Evolutionary conservation across 2,797 vertebrate species (phyloP), one percentile per base, ranked within the genome.

Genomic region (Sebastes dallii): DNA sequence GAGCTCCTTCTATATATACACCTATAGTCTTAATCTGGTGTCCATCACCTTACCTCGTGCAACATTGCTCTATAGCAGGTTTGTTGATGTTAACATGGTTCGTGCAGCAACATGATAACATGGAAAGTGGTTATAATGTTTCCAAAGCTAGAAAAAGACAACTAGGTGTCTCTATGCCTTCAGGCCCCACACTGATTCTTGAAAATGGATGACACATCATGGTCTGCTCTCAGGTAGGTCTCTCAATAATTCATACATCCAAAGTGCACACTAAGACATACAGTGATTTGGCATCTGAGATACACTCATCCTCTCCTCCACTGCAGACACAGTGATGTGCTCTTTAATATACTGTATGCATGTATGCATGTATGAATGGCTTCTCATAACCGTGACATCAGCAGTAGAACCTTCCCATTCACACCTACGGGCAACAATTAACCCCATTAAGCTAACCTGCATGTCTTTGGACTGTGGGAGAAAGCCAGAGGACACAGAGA

Each of bases 181-280:
- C 52, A 66, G 42, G 4, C 24, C 25, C 1, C 36, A 6, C 25
- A 25, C 66, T 25, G 16, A 59, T 34, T 14, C 62, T 74, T 55
- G 58, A 30, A 70, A 86, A 80, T 24, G 18, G 65, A 83, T 59
- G 66, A 72, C 61, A 52, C 73, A 66, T 67, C 61, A 62, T 3
- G 52, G 29, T 64, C 56, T 39, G 39, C 52, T 66, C 29, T 74
- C 56, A 75, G 66, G 66, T 64, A 39, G 29, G 22, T 50, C 66
- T 34, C 25, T 87, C 8, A 79, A 80, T 87, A 74, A 82, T 84
- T 80, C 29, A 87, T 77, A 20, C 20, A 32, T 32, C 20, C 32
- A 30, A 85, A 72, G 66, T 67, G 68, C 64, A 61, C 27, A 62
- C 36, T 25, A 46, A 68, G 72, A 78, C 29, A 55, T 61, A 34